Percentiles rank a stretch among this genome's conserved stretches.
These are phyloP conservation scores for Pseudococcus longispinus DNA, from an alignment of 2,888 invertebrate species.

Conservation along the genomic window DNA sequence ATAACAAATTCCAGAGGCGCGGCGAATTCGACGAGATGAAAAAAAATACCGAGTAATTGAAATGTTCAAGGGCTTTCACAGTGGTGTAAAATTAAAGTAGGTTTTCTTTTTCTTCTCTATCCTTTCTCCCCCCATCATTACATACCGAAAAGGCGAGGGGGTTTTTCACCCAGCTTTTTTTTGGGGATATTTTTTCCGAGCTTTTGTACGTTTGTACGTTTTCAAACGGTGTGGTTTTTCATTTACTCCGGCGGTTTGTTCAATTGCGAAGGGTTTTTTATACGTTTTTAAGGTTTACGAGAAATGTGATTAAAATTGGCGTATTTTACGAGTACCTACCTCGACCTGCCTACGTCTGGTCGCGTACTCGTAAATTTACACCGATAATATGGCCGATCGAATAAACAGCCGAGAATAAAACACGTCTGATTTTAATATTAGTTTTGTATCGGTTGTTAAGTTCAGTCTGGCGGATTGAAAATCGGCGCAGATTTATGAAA, in stretches of 20 bases:
- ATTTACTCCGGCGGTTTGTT: not conserved
- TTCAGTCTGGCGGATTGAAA: not conserved
- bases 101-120: not conserved
- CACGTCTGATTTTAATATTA: not conserved
- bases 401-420: not conserved
- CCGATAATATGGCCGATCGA: not conserved
- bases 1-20: constrained; percentile 17
- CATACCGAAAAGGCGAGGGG: not conserved
- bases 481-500: not conserved
- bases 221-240: not conserved
- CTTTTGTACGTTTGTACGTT: constrained; percentile 8
- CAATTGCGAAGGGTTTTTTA: not conserved
- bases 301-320: constrained; percentile 6
- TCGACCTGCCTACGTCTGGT: not conserved
- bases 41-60: constrained; percentile 12
- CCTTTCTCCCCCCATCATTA: not conserved
- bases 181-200: not conserved
- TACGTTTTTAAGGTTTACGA: constrained; percentile 3
- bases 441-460: not conserved
- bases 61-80: constrained; percentile 6
- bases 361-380: not conserved
- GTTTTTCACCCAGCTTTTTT: not conserved
- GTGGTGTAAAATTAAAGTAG: constrained; percentile 11
- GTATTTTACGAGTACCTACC: not conserved
- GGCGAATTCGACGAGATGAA: not conserved